Base-by-base conservation (phyloP, 2,113 vertebrate genomes). In the Gallinago media region DNA sequence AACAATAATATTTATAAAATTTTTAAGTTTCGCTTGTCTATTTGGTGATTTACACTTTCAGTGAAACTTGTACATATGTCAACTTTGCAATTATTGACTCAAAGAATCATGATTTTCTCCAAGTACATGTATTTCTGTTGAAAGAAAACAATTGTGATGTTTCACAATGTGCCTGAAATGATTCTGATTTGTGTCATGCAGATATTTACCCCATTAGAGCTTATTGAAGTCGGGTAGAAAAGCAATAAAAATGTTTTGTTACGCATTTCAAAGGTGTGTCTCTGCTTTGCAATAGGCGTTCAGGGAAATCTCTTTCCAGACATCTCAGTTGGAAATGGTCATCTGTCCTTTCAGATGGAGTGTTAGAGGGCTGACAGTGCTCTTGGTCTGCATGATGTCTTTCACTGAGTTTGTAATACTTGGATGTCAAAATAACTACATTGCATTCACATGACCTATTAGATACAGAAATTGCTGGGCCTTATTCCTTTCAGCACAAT, bases 361-460 rank as follows among this genome's bases (percentile, higher is more conserved):
- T 22, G 25, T 20, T 55, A 52, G 71, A 79, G 14, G 46, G 4
- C 13, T 68, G 27, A 49, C 25, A 26, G 11, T 55, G 18, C 16
- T 75, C 25, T 79, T 36, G 32, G 23, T 19, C 23, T 50, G 23
- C 7, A 11, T 12, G 1, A 4, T 61, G 16, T 59, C 59, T 92
- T 84, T 32, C 8, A 42, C 6, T 58, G 38, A 76, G 8, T 19
- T 85, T 55, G 15, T 46, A 46, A 22, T n/a, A 31, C 3, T 77
- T 18, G 23, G 21, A 27, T 38, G 52, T 54, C 58, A 59, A 54
- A 81, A 21, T 21, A 54, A 15, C 3, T 32, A 26, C 10, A 5
- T 11, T 44, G 5, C 19, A 40, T 73, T 58, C 3, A 0, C 5
- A 0, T 40, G 15, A 59, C 8, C 25, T 52, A 1, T 8, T 77